These are phyloP conservation scores for Pollenia amentaria DNA, from an alignment of 2,888 invertebrate species.

Conservation along the genomic window DNA sequence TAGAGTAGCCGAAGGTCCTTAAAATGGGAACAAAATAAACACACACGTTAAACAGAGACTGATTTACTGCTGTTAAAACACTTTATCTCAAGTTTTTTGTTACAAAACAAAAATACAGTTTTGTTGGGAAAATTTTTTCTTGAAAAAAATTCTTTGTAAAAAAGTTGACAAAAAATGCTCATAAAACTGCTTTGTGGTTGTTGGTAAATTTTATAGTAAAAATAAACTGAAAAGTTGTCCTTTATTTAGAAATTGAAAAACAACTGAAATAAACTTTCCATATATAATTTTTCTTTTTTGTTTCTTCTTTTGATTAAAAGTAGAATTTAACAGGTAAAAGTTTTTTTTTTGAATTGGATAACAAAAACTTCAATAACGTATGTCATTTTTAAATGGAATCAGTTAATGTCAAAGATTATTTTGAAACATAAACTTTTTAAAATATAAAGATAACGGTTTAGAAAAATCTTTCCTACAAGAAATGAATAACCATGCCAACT, in stretches of 20 bases:
- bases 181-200: constrained; percentile 81
- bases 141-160: background rate
- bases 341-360: constrained; percentile 21
- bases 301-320: constrained; percentile 46
- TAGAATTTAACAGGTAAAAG: background rate
- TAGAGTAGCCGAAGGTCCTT: constrained; percentile 8
- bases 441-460: background rate
- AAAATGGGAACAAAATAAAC: background rate
- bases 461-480: too few species aligned
- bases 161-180: constrained; percentile 69
- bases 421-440: background rate
- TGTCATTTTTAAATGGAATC: constrained; percentile 46
- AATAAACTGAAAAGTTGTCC: constrained; percentile 4
- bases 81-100: constrained; percentile 45
- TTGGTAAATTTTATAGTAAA: constrained; percentile 14
- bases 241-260: background rate
- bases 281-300: constrained; percentile 16
- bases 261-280: constrained; percentile 34
- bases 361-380: constrained; percentile 54
- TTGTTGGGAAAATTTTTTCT: constrained; percentile 12
- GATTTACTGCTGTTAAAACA: constrained; percentile 50
- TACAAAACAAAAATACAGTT: constrained; percentile 29
- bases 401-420: background rate
- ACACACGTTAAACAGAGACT: constrained; percentile 50
- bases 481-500: too few species aligned